Evolutionary conservation across 2,113 vertebrate genomes (phyloP).

Genomic region (Catharus bicknelli): DNA sequence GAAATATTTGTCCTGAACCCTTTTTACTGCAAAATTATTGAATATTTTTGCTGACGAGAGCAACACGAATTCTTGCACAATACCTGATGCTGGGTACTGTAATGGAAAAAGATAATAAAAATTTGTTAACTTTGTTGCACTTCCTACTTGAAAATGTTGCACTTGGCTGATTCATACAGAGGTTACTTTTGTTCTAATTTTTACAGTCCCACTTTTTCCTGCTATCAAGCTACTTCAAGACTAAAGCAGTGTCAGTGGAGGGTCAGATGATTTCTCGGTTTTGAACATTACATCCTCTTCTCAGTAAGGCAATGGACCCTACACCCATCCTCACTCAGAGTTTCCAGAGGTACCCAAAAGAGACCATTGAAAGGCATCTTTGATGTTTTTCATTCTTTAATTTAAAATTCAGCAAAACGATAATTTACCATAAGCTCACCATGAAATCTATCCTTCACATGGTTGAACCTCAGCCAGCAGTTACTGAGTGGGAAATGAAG

Average conservation of each 20-base stretch:
- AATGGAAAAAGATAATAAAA: background rate
- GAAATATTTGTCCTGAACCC: background rate
- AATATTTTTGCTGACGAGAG: constrained; percentile 4
- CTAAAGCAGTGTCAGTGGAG: background rate
- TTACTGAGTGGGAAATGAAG: background rate
- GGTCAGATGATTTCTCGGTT: background rate
- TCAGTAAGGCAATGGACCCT: background rate
- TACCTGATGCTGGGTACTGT: background rate
- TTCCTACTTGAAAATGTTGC: background rate
- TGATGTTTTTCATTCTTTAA: background rate
- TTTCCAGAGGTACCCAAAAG: background rate
- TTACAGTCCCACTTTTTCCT: background rate
- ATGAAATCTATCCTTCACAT: background rate
- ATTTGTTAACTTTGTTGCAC: background rate
- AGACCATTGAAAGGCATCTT: background rate
- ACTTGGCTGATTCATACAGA: background rate
- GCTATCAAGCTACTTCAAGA: background rate
- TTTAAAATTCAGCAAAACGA: background rate
- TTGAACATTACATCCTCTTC: background rate
- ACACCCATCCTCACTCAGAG: background rate
- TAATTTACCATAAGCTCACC: background rate
- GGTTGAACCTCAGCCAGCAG: background rate
- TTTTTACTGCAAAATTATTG: background rate
- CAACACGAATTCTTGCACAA: background rate
- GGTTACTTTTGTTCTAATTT: background rate